Base-by-base conservation (phyloP, 2,888 invertebrate genomes). In the Leptura quadrifasciata region DNA sequence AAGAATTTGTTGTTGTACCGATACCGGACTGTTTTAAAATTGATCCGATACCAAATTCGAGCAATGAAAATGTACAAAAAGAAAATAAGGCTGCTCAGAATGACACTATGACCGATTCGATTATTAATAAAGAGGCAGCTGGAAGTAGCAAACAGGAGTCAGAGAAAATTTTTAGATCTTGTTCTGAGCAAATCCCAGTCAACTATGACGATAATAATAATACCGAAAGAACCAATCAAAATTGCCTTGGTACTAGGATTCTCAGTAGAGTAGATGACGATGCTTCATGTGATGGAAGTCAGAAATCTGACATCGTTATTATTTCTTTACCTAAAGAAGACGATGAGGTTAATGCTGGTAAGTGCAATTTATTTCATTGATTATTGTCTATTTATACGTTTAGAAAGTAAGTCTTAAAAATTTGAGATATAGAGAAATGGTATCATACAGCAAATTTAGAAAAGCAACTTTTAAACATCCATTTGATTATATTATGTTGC, bases 1-100 rank as follows among this genome's bases (percentile, higher is more conserved):
- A 85, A 27, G 87, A 87, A 71, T 88, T 86, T 76, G 88, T 88
- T 9, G 82, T 88, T 31, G 84, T 88, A 10, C 84, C 85, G 9
- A 83, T 85, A 67, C 86, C 87, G 3, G 80, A 79, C 24, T 83
- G 83, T 60, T 82, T 83, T 68, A 69, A 79, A 82, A 24, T 84
- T 78, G 79, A 80, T 76, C 47, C 79, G 72, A 35, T n/a, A 20
- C 17, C 47, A 35, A 24, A 20, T n/a, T 21, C 15, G 10, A 10
- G 12, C 8, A 31, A 18, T 54, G 35, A 18, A 24, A n/a, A 31
- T 31, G 21, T 55, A 15, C 31, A 6, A n/a, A n/a, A 47, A 18
- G 21, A 67, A 35, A 12, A 8, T 18, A 55, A n/a, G 1, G n/a
- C 2, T 18, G 39, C 12, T 1, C 35, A 69, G 2, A 20, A 10